Evolutionary conservation across 1,140 invertebrate species (phyloP), one percentile per base, ranked within the genome.

Genomic region (Eufriesea mexicana): DNA sequence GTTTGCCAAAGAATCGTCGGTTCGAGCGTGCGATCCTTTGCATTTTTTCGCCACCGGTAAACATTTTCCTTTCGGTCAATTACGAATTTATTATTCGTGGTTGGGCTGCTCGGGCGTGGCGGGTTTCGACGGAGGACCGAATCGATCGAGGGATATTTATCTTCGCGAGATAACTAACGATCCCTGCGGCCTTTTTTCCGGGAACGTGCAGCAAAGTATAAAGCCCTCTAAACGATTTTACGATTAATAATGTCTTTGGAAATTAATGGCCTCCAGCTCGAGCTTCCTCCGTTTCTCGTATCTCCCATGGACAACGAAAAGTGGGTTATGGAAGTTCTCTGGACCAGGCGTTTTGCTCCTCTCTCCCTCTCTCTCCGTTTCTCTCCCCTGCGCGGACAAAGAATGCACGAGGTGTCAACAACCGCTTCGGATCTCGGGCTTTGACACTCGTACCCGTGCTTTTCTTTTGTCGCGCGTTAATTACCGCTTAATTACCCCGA

Each of bases 71-170:
- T 35, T 14, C 16, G 5, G n/a, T 47, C 35, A 67, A 67, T 67
- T 47, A 67, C 47, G n/a, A 67, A 67, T 67, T 67, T 47, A 67
- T 67, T 47, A 45, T 47, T 45, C 64, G 64, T n/a, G 35, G 9
- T 9, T 23, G 1, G 35, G 35, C 35, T 4, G 35, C 6, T 66
- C 1, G 18, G 4, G 9, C 4, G 55, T 1, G 18, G 35, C 0
- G 42, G 6, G 20, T n/a, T 45, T 14, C 10, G 10, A 45, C 45
- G 23, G 42, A 67, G 47, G 18, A 45, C 45, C 47, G 47, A 42
- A 45, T 67, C 42, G 62, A 42, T 9, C 1, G 9, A 42, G 45
- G n/a, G 8, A 35, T 76, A 28, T 59, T 45, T 55, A 18, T 67
- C 72, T 42, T 59, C 1, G 16, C n/a, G 55, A 54, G 20, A 12